A percentile compares a stretch with the other conserved stretches of the same genome.
These are phyloP conservation scores for Gobio gobio DNA, from an alignment of 2,113 vertebrate species.

Conservation along the genomic window DNA sequence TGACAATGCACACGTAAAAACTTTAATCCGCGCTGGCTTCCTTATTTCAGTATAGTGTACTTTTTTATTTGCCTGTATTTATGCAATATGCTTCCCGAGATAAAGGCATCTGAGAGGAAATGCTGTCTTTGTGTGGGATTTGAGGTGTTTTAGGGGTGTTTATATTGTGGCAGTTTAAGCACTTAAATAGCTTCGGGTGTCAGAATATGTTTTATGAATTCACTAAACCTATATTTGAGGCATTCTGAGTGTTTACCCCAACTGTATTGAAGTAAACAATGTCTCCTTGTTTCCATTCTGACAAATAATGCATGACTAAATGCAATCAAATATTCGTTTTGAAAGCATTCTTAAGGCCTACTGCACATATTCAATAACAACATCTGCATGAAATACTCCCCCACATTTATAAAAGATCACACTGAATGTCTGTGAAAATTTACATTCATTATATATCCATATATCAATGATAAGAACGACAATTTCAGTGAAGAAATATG, in stretches of 20 bases:
- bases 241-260: constrained; percentile 17
- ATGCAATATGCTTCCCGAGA: constrained; percentile 30
- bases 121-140: not conserved
- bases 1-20: not conserved
- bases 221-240: not conserved
- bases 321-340: constrained; percentile 15
- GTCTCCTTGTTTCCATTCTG: constrained; percentile 1
- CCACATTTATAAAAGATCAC: not conserved
- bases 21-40: not conserved
- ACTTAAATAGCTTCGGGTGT: constrained; percentile 1
- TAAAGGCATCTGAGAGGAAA: constrained; percentile 20
- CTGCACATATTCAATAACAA: not conserved
- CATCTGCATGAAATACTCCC: constrained; percentile 8
- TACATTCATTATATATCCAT: not conserved
- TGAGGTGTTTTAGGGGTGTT: not conserved
- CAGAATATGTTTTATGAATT: not conserved
- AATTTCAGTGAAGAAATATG: not conserved
- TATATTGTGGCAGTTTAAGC: constrained; percentile 25
- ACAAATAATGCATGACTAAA: constrained; percentile 28
- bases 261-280: constrained; percentile 29
- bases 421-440: constrained; percentile 3
- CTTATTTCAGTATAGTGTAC: not conserved
- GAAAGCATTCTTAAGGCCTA: not conserved
- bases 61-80: constrained; percentile 19
- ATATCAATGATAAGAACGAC: not conserved